Evolutionary conservation across 2,113 vertebrate genomes (phyloP).

Genomic region (Ariopsis seemanni): DNA sequence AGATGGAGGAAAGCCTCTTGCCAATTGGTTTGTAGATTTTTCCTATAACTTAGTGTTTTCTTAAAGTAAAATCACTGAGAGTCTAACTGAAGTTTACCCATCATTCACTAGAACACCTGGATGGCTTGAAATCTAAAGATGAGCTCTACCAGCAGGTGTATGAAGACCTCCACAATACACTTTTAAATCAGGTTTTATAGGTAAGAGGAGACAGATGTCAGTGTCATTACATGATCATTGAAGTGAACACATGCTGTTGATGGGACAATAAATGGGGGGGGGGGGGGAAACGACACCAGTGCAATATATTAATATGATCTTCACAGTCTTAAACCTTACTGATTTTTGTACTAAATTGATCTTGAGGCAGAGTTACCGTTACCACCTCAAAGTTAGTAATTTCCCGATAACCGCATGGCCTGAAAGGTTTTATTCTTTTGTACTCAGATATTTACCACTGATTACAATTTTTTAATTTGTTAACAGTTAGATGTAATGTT

Average conservation of each 20-base stretch:
- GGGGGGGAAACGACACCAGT: not conserved
- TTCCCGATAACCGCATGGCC: not conserved
- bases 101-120: slow-evolving; percentile 66
- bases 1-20: slow-evolving; percentile 70
- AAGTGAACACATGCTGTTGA: not conserved
- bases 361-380: not conserved
- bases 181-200: slow-evolving; percentile 79
- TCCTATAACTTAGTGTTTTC: not conserved
- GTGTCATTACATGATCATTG: not conserved
- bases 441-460: not conserved
- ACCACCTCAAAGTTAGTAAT: not conserved
- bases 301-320: not conserved
- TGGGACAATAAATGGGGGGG: not conserved
- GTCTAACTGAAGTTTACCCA: not conserved
- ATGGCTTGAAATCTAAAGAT: slow-evolving; percentile 75
- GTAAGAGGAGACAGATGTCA: slow-evolving; percentile 51
- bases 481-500: not conserved
- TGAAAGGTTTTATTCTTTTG: not conserved
- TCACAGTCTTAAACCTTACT: not conserved
- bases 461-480: not conserved
- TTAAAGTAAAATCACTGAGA: not conserved
- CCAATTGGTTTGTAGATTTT: slow-evolving; percentile 62
- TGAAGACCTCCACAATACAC: slow-evolving; percentile 76
- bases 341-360: not conserved
- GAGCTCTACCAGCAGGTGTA: slow-evolving; percentile 74